Base-by-base conservation (phyloP, 2,888 invertebrate species). In the Crioceris asparagi region DNA sequence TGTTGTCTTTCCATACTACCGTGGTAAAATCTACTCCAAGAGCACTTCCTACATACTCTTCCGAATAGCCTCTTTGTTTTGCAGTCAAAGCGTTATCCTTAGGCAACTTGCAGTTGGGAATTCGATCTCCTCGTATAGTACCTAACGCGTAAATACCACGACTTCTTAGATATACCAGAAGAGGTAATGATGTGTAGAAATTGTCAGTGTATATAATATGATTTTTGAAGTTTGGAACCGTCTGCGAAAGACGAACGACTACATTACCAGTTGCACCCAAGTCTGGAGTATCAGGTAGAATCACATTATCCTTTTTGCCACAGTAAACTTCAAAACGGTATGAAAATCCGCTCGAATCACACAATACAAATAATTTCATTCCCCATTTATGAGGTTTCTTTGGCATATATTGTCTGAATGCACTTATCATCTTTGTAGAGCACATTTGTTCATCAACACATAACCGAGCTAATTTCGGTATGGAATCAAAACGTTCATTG, bases 21-120 rank as follows among this genome's bases (percentile, higher is more conserved):
- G 30, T 30, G 30, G 30, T 16, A 30, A 30, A 10, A n/a, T 15
- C 5, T 14, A 30, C n/a, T 6, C 32, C 18, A 32, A 17, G 17
- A 17, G 32, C 32, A n/a, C 11, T 8, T 17, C 18, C 32, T 14
- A 32, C 17, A 32, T 32, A 32, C 3, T 32, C 32, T 17, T 17
- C 18, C 12, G 32, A 16, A 18, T 18, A 32, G 17, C 32, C 32
- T 6, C 12, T 16, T 32, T 32, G 18, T 6, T 16, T 12, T 12
- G 12, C 11, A 18, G 17, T 32, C 14, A 32, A 18, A 18, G 10
- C 5, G 16, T 6, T 19, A 18, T 18, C 18, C 14, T 17, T 32
- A 8, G 29, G 35, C 16, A 27, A 26, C 26, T 35, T 35, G 17
- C 29, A 35, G n/a, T n/a, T n/a, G n/a, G n/a, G n/a, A n/a, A n/a